A percentile compares a stretch with the other conserved stretches of the same genome.
phyloP scores from a whole-genome alignment of 2,888 invertebrate genomes.

The Tupiocoris notatus region DNA sequence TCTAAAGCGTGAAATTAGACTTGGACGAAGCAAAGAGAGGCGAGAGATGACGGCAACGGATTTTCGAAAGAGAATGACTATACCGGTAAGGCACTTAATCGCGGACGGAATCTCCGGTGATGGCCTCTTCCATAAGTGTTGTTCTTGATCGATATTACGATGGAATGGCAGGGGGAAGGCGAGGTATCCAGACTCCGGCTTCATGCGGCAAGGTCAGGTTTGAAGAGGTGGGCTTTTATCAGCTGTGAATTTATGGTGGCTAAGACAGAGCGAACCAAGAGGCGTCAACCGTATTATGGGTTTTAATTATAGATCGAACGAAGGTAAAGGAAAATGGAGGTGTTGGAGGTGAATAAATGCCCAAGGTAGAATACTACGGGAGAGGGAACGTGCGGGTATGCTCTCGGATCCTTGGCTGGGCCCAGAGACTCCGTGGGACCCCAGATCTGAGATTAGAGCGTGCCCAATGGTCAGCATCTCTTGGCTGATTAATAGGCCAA shows the following conservation, averaged over 20 bases:
- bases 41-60: slow-evolving; percentile 10
- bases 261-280: slow-evolving; percentile 42
- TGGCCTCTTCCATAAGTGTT: slow-evolving; percentile 35
- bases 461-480: slow-evolving; percentile 29
- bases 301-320: slow-evolving; percentile 44
- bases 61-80: slow-evolving; percentile 22
- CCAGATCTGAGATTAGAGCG: slow-evolving; percentile 34
- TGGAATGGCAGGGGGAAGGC: slow-evolving; percentile 28
- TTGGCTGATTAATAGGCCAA: slow-evolving; percentile 42
- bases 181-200: slow-evolving; percentile 1
- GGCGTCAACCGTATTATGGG: slow-evolving; percentile 47
- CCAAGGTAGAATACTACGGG: no score
- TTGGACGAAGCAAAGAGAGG: background rate
- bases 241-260: slow-evolving; percentile 47
- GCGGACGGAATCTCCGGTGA: slow-evolving; percentile 11
- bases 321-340: slow-evolving; percentile 26
- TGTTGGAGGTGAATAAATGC: background rate
- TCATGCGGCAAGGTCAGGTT: no score
- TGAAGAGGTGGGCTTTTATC: no score
- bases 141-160: slow-evolving; percentile 38
- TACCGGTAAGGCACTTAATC: slow-evolving; percentile 38
- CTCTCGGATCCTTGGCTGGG: slow-evolving; percentile 4
- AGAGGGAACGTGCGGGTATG: slow-evolving; percentile 10
- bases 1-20: slow-evolving; percentile 42
- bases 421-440: slow-evolving; percentile 36